Evolutionary conservation across 2,888 invertebrate genomes (phyloP).

Genomic region (Rapana venosa): DNA sequence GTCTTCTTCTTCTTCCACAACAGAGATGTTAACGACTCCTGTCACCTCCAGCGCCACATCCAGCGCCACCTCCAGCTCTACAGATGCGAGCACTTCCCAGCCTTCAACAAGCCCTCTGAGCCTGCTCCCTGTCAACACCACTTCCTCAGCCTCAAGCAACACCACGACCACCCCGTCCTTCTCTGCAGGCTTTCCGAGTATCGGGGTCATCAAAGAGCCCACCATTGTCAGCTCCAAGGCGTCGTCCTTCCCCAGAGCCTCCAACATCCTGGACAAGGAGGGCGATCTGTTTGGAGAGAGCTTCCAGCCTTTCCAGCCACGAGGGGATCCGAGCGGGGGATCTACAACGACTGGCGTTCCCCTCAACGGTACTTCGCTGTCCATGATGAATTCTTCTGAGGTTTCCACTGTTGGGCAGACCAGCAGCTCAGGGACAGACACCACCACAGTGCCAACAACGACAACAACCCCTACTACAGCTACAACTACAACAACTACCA

Average conservation of each 20-base stretch:
- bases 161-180: neutral
- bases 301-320: neutral
- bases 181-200: neutral
- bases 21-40: neutral
- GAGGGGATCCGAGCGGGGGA: neutral
- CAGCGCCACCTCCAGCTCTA: neutral
- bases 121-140: neutral
- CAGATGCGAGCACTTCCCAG: neutral
- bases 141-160: neutral
- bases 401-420: neutral
- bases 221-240: conserved; percentile 30
- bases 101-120: neutral
- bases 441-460: neutral
- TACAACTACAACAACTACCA: neutral
- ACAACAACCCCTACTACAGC: neutral
- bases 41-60: neutral
- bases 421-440: neutral
- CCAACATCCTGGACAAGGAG: conserved; percentile 1
- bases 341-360: neutral
- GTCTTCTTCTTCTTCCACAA: neutral
- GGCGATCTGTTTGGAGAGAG: neutral
- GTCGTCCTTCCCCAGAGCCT: neutral
- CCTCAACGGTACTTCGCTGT: neutral
- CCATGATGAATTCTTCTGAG: neutral
- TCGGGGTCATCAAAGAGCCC: neutral